Evolutionary conservation across 2,113 vertebrate species (phyloP).

Genomic region (Heterochromis multidens): DNA sequence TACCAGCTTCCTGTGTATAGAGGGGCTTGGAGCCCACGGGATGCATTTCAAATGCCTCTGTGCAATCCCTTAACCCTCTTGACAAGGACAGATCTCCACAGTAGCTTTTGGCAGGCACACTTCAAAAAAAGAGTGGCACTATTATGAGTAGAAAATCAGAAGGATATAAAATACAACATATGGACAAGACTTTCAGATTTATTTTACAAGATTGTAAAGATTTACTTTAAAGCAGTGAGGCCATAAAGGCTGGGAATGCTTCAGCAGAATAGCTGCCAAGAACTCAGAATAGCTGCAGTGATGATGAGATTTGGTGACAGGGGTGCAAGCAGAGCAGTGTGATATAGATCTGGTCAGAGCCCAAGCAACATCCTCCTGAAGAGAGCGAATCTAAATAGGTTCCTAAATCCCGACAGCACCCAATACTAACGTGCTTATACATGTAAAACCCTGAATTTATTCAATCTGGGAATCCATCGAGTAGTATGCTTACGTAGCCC

Average conservation of each 20-base stretch:
- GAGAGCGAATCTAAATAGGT: constrained; percentile 24
- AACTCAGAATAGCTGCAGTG: constrained; percentile 5
- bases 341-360: constrained; percentile 20
- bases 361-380: constrained; percentile 20
- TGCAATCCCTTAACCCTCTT: constrained; percentile 17
- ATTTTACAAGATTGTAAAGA: neutral
- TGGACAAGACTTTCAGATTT: neutral
- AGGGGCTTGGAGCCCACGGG: neutral
- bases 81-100: constrained; percentile 11
- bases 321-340: constrained; percentile 19
- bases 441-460: neutral
- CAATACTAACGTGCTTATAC: neutral
- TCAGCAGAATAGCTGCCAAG: constrained; percentile 23
- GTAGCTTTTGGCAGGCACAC: neutral
- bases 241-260: neutral
- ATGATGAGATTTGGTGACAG: constrained; percentile 54
- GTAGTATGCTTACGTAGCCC: neutral
- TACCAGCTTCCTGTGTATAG: neutral
- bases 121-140: neutral
- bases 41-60: constrained; percentile 36
- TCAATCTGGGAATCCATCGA: neutral
- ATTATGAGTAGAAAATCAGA: neutral
- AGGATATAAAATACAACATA: neutral
- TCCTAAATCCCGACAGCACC: constrained; percentile 27
- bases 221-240: neutral